Conservation (phyloP, 2,888 invertebrate species). For the Hoplodrina ambigua region DNA sequence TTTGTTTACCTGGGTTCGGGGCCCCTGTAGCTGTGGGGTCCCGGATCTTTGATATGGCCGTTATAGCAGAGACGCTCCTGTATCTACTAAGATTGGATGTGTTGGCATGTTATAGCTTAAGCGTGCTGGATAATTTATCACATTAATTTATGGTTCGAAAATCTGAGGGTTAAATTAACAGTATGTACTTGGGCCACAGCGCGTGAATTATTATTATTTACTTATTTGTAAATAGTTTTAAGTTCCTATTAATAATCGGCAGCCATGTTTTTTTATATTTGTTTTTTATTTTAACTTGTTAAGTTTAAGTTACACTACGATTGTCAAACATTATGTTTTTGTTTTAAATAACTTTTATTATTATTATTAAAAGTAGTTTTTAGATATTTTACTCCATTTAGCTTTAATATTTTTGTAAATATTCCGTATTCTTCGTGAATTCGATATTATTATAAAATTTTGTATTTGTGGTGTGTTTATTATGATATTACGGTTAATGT, state of each 20-base stretch:
- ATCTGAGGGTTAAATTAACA: background rate
- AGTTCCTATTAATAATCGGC: constrained; percentile 67
- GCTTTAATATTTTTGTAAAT: constrained; percentile 64
- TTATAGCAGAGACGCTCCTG: too few relatives aligned
- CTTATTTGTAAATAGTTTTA: constrained; percentile 62
- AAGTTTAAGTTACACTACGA: constrained; percentile 60
- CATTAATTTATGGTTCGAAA: too few relatives aligned
- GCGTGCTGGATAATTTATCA: too few relatives aligned
- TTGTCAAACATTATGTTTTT: constrained; percentile 55
- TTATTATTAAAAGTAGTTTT: constrained; percentile 35
- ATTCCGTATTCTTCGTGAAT: constrained; percentile 45
- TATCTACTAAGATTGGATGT: too few relatives aligned
- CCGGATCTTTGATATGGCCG: too few relatives aligned
- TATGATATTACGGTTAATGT: constrained; percentile 39
- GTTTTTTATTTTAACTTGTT: constrained; percentile 64
- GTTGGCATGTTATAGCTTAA: too few relatives aligned
- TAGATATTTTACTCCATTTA: constrained; percentile 50
- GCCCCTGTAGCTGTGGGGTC: too few relatives aligned
- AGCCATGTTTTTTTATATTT: constrained; percentile 67
- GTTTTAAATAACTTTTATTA: constrained; percentile 54
- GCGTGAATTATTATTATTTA: constrained; percentile 9
- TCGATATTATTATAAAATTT: constrained; percentile 41
- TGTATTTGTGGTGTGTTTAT: constrained; percentile 57
- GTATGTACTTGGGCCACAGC: background rate
- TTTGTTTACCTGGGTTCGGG: too few relatives aligned